Percentiles rank a stretch among this genome's conserved stretches.
Evolutionary conservation across 2,888 invertebrate species (phyloP).

Genomic region (Yponomeuta malinellus): DNA sequence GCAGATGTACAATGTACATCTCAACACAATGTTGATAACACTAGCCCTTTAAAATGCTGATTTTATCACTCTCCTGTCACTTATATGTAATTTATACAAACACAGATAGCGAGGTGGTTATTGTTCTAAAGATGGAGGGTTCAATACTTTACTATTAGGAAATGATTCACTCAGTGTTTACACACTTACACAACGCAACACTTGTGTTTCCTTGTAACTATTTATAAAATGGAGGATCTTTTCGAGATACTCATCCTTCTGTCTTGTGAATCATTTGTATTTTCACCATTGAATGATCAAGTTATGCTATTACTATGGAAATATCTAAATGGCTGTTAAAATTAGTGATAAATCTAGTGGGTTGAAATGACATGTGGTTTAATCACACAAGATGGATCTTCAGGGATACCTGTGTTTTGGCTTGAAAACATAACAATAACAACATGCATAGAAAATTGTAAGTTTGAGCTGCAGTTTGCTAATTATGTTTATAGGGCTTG

Average conservation of each 20-base stretch:
- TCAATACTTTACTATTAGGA: not conserved
- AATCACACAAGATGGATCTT: constrained; percentile 17
- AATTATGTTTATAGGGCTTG: not conserved
- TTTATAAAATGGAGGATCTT: not conserved
- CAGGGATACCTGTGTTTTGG: constrained; percentile 18
- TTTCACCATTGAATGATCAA: not conserved
- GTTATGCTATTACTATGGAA: constrained; percentile 4
- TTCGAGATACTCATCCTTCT: not conserved
- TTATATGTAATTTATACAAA: not conserved
- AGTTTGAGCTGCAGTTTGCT: constrained; percentile 31
- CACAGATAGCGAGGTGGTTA: not conserved
- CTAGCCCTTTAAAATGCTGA: not conserved
- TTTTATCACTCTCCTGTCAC: not conserved
- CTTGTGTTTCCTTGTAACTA: not conserved
- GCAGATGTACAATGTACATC: not conserved
- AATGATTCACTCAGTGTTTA: not conserved
- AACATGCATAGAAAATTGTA: constrained; percentile 65
- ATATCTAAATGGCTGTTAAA: not conserved
- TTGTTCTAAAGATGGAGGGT: not conserved
- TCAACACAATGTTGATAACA: not conserved
- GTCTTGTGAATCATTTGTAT: not conserved
- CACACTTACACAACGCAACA: not conserved
- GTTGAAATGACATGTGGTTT: not conserved
- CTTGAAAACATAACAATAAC: constrained; percentile 20
- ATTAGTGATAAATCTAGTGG: constrained; percentile 14